Evolutionary conservation across 2,797 vertebrate species (phyloP).

Genomic region (Sylvia borin): DNA sequence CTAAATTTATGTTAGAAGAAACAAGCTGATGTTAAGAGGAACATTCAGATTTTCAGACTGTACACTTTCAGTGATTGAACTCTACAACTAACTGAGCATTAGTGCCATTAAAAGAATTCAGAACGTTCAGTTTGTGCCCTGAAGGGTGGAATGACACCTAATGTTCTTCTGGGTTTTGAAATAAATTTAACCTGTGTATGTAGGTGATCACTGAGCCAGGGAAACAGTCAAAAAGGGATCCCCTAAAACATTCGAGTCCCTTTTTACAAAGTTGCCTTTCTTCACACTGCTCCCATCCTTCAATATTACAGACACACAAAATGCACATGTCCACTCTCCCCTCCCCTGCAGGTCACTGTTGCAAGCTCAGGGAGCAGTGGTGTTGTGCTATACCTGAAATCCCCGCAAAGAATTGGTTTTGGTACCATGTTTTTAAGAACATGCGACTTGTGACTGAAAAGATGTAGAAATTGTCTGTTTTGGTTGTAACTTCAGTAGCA

Average conservation of each 20-base stretch:
- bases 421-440: background rate
- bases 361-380: background rate
- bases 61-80: background rate
- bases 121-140: background rate
- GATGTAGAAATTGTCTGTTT: background rate
- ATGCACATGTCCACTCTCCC: accelerated
- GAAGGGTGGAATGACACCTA: background rate
- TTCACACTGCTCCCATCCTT: background rate
- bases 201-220: background rate
- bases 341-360: background rate
- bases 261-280: background rate
- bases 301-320: background rate
- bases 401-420: background rate
- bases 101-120: background rate
- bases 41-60: background rate
- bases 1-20: background rate
- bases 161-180: background rate
- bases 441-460: background rate
- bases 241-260: accelerated
- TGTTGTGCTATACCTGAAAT: background rate
- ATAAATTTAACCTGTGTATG: background rate
- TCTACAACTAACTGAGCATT: background rate
- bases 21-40: background rate
- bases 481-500: background rate
- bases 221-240: background rate